Percentiles rank a stretch among this genome's conserved stretches.
These are phyloP conservation scores for Lutjanus erythropterus DNA, from an alignment of 2,113 vertebrate species.

Conservation along the genomic window DNA sequence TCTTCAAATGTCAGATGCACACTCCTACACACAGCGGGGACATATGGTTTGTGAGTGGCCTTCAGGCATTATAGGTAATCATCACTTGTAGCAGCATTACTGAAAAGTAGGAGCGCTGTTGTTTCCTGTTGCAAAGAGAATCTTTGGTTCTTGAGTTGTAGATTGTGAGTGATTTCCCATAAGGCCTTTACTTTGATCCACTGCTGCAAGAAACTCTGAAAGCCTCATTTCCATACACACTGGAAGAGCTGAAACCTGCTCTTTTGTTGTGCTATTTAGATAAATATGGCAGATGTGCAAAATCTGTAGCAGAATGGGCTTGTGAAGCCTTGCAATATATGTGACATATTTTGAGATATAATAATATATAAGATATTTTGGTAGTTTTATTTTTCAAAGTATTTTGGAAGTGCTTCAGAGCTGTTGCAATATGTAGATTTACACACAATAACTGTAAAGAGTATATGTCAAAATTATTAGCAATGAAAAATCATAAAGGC, in stretches of 20 bases:
- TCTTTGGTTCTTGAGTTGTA: slow-evolving; percentile 6
- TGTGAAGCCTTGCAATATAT: background rate
- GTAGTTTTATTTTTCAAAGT: background rate
- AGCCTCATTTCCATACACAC: background rate
- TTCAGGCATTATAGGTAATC: slow-evolving; percentile 14
- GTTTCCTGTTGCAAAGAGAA: slow-evolving; percentile 5
- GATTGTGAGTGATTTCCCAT: slow-evolving; percentile 26
- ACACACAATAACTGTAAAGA: background rate
- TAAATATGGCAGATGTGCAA: background rate
- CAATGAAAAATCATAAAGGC: background rate
- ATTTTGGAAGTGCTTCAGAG: background rate
- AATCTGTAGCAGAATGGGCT: background rate
- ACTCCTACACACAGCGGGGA: background rate
- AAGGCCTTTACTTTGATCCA: slow-evolving; percentile 33
- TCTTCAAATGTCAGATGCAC: background rate
- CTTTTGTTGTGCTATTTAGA: background rate
- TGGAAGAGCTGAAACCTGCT: background rate
- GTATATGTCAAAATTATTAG: background rate
- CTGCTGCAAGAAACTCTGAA: slow-evolving; percentile 10
- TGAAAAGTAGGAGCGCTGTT: slow-evolving; percentile 8
- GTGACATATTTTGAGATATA: background rate
- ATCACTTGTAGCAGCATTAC: background rate
- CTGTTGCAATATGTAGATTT: background rate
- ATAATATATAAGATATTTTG: background rate
- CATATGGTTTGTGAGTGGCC: background rate